These are phyloP conservation scores for Gambusia yucatana DNA, from an alignment of 2,797 vertebrate genomes.

Conservation along the genomic window DNA sequence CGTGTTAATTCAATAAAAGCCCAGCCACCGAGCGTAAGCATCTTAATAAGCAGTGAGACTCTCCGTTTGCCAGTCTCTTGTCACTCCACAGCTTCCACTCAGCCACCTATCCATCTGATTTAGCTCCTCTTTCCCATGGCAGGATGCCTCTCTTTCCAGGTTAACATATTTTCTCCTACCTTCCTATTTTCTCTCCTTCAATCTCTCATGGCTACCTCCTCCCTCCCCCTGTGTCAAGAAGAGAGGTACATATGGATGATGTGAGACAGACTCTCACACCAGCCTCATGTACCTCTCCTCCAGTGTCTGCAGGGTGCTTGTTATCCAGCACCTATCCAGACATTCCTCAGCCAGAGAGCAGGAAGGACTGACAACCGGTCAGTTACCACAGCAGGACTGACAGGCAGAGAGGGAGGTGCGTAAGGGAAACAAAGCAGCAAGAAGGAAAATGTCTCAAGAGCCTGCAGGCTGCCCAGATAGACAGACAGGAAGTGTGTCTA, in stretches of 20 bases:
- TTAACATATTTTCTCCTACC: constrained; percentile 32
- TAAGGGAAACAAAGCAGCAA: constrained; percentile 25
- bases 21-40: constrained; percentile 26
- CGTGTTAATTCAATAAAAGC: constrained; percentile 52
- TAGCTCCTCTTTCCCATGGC: constrained; percentile 15
- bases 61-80: constrained; percentile 10
- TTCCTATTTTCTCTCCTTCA: constrained; percentile 44
- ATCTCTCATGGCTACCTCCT: constrained; percentile 39
- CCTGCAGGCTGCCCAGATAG: constrained; percentile 31
- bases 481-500: constrained; percentile 42
- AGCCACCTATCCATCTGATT: constrained; percentile 12
- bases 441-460: constrained; percentile 33
- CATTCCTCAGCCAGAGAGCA: constrained; percentile 50
- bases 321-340: constrained; percentile 77
- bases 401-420: constrained; percentile 25
- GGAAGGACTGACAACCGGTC: constrained; percentile 46
- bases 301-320: constrained; percentile 65
- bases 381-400: constrained; percentile 56
- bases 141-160: constrained; percentile 21
- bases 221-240: not conserved
- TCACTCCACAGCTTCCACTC: constrained; percentile 13
- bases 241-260: too few species aligned
- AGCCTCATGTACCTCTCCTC: constrained; percentile 23
- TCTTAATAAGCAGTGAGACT: constrained; percentile 47
- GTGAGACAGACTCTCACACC: not conserved